Evolutionary conservation across 1,140 invertebrate species (phyloP), one percentile per base, ranked within the genome.

Genomic region (Trialeurodes vaporariorum): DNA sequence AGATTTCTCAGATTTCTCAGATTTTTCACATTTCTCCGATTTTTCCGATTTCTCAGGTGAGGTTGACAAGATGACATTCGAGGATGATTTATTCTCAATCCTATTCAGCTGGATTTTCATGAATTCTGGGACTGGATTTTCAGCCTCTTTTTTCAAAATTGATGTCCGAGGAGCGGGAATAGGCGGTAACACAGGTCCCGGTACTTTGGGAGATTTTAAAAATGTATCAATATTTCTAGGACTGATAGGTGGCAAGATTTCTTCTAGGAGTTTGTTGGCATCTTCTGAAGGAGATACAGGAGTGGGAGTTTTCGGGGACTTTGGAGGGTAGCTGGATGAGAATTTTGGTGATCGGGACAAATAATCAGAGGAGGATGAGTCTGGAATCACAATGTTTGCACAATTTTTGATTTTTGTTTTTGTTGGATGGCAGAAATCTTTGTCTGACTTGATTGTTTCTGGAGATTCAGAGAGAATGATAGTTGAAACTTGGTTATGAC

Each of bases 31-130:
- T 17, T 49, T 49, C 17, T 49, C 34, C 17, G 34, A 17, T 5
- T 17, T 49, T 9, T 49, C 34, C 17, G 34, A 5, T 49, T 49
- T 49, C 17, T 49, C 34, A 49, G 34, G 34, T 49, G 34, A 49
- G 5, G 34, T 49, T 49, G 34, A 49, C 5, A 49, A 17, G 5
- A 49, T 49, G 17, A 49, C 34, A 17, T 49, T 5, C 17, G 34
- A 49, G 34, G 5, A 9, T 49, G 34, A 5, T 49, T 49, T 49
- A 17, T 49, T 49, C 17, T 49, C 34, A 49, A 49, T 49, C 5
- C 34, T 5, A 27, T 11, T 65, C 11, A 65, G 22, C n/a, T 65
- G 64, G 17, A 65, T 40, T 23, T 65, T 65, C 64, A 26, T 65
- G 27, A 40, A 65, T 24, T 65, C 64, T 21, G 64, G 27, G 22